Conservation (phyloP, 2,797 vertebrate genomes). For the Acrossocheilus fasciatus region DNA sequence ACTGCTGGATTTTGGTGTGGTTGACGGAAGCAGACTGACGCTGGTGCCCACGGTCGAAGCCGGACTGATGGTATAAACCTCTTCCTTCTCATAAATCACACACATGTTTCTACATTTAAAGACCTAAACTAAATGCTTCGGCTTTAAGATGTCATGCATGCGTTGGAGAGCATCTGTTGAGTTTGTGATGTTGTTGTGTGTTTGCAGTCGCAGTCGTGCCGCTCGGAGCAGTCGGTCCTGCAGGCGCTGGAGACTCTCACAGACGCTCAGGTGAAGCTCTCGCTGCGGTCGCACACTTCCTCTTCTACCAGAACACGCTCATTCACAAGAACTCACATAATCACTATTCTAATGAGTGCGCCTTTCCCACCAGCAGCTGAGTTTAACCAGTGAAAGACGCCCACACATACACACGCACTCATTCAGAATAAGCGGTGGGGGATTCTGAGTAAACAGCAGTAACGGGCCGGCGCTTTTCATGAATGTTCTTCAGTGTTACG, state of each 20-base stretch:
- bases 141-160: background rate
- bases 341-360: background rate
- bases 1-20: constrained; percentile 86
- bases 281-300: constrained; percentile 3
- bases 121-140: background rate
- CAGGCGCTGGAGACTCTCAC: constrained; percentile 91
- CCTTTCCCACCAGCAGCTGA: background rate
- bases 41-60: constrained; percentile 90
- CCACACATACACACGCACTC: constrained; percentile 1
- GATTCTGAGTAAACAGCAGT: background rate
- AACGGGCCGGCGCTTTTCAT: constrained; percentile 36
- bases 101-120: background rate
- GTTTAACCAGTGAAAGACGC: background rate
- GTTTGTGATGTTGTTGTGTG: constrained; percentile 13
- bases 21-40: constrained; percentile 90
- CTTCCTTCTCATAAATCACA: background rate
- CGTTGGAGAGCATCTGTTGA: background rate
- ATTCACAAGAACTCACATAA: constrained; percentile 25
- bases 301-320: background rate
- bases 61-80: constrained; percentile 84
- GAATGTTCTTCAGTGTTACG: background rate
- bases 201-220: constrained; percentile 81
- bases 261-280: constrained; percentile 88
- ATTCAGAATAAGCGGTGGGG: background rate
- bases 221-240: constrained; percentile 87